Evolutionary conservation across 37 sponge, comb jelly and placozoan species (phyloP).

Genomic region (Chondrosia reniformis): DNA sequence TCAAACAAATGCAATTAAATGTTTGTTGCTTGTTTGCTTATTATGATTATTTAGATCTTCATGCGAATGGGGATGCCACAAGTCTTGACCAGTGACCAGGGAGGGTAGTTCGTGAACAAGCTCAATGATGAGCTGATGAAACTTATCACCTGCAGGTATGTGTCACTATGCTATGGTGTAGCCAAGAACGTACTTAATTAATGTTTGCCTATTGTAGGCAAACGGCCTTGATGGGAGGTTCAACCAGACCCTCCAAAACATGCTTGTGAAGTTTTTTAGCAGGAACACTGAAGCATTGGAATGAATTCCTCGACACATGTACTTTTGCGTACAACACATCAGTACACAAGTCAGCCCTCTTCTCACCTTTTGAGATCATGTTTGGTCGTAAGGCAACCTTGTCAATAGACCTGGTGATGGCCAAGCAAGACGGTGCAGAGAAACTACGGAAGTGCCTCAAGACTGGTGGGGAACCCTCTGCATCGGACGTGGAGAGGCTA

Average conservation of each 20-base stretch:
- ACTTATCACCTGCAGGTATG: neutral
- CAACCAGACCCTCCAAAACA: conserved; percentile 22
- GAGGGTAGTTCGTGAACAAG: conserved; percentile 36
- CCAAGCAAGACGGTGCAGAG: too few species aligned
- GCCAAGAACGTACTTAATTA: neutral
- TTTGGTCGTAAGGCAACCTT: too few species aligned
- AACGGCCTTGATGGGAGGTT: conserved; percentile 32
- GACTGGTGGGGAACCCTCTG: neutral
- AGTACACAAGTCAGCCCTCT: neutral
- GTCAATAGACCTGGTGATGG: too few species aligned
- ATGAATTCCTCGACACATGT: neutral
- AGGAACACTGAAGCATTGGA: neutral
- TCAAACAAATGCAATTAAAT: neutral
- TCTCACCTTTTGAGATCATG: conserved; percentile 19
- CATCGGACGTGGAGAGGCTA: neutral
- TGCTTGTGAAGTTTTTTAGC: conserved; percentile 12
- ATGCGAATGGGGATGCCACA: conserved; percentile 26
- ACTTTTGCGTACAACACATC: conserved; percentile 25
- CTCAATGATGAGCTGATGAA: conserved; percentile 24
- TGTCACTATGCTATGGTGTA: conserved; percentile 15
- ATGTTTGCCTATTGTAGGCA: conserved; percentile 1
- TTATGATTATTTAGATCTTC: conserved; percentile 24
- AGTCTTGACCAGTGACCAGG: conserved; percentile 32
- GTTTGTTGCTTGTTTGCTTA: neutral
- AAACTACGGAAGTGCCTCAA: neutral